Evolutionary conservation across 2,797 vertebrate genomes (phyloP).

Genomic region (Crax fasciolata): DNA sequence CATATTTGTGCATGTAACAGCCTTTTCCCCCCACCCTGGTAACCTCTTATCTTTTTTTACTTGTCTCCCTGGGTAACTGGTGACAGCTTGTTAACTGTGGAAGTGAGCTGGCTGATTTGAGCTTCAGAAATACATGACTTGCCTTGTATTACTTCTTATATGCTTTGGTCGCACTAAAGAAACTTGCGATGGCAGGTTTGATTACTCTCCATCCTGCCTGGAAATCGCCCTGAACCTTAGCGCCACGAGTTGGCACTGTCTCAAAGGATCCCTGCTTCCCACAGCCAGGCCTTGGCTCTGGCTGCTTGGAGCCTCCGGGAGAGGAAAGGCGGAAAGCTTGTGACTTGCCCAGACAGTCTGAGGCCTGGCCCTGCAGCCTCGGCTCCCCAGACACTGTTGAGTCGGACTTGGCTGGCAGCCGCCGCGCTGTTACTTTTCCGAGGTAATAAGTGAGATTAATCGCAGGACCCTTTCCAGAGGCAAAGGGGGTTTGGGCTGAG

Average conservation of each 20-base stretch:
- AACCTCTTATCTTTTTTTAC: background rate
- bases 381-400: constrained; percentile 81
- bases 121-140: background rate
- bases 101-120: background rate
- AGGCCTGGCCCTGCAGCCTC: constrained; percentile 80
- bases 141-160: background rate
- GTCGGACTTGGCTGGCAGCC: constrained; percentile 81
- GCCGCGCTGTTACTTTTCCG: constrained; percentile 78
- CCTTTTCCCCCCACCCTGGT: background rate
- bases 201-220: constrained; percentile 41
- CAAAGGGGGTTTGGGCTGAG: constrained; percentile 59
- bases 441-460: constrained; percentile 85
- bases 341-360: constrained; percentile 83
- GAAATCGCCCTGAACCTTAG: constrained; percentile 68
- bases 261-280: constrained; percentile 74
- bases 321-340: constrained; percentile 80
- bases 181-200: constrained; percentile 35
- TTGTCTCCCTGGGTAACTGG: background rate
- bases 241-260: constrained; percentile 43
- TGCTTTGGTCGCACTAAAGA: constrained; percentile 9
- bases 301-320: constrained; percentile 76
- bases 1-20: background rate
- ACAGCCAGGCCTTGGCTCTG: constrained; percentile 78
- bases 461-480: constrained; percentile 78
- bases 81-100: constrained; percentile 10